Evolutionary conservation across 2,888 invertebrate species (phyloP), one percentile per base, ranked within the genome.

Genomic region (Zonitis immaculata): DNA sequence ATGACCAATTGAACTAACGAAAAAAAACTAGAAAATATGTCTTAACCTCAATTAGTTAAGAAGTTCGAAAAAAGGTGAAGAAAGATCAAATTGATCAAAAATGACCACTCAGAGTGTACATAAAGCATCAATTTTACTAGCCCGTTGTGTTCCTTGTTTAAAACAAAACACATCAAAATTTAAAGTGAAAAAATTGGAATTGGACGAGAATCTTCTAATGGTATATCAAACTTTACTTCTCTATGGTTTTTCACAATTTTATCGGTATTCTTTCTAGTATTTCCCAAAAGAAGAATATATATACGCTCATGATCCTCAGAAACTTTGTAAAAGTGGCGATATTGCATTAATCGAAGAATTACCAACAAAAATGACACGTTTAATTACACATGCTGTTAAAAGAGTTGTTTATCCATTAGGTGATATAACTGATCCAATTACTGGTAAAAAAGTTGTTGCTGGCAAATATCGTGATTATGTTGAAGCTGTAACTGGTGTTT

Each of bases 361-460:
- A 45, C 85, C 88, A 2, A 76, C 85, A 52, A 88, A 86, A 72
- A 66, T 90, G 57, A 89, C 91, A 0, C 84, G 85, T 55, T 74
- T 90, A 1, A 87, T 94, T 8, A 87, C 89, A 6, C 92, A 93
- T 69, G 81, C 85, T 77, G 84, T 94, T 0, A 80, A 88, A 66
- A 84, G 91, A 71, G 82, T 93, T 5, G 81, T 94, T 12, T 90
- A 89, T 74, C 88, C 87, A 1, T 77, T 87, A 63, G 94, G 94
- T 62, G 91, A 94, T 75, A 78, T 91, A 47, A 88, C 85, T n/a
- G 91, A 92, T 75, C 94, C 94, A 1, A 77, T 94, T 20, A 88
- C 89, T 42, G 89, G 88, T 12, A 90, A 89, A 70, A 87, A 88
- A 74, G 85, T 88, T 35, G 85, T 88, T 0, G 85, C 80, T 47